Evolutionary conservation across 2,113 vertebrate genomes (phyloP).

Genomic region (Pelusios castaneus): DNA sequence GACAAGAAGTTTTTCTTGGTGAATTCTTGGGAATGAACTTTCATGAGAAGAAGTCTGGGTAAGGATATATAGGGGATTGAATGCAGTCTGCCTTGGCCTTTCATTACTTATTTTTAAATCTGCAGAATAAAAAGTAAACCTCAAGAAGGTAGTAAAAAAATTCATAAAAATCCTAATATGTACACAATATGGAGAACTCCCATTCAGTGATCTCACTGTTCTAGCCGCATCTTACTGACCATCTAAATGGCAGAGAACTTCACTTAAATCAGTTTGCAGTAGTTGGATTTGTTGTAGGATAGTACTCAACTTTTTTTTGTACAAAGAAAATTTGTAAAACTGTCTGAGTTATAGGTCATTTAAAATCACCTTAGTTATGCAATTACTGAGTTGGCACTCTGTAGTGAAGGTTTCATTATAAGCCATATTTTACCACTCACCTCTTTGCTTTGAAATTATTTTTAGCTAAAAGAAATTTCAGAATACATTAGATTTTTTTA

Average conservation of each 20-base stretch:
- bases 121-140: background rate
- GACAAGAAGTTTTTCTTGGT: background rate
- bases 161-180: background rate
- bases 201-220: background rate
- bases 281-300: no score
- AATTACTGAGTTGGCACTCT: no score
- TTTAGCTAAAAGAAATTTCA: no score
- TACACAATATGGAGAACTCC: background rate
- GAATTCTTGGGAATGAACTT: background rate
- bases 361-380: no score
- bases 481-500: no score
- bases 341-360: no score
- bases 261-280: no score
- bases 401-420: no score
- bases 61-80: background rate
- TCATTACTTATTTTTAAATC: background rate
- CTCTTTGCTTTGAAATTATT: no score
- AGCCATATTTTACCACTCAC: no score
- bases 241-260: background rate
- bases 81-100: background rate
- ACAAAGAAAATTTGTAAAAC: no score
- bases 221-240: background rate
- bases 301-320: no score
- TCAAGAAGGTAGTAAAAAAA: background rate
- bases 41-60: background rate